phyloP scores from a whole-genome alignment of 2,113 vertebrate species.

The Bothrops jararaca region DNA sequence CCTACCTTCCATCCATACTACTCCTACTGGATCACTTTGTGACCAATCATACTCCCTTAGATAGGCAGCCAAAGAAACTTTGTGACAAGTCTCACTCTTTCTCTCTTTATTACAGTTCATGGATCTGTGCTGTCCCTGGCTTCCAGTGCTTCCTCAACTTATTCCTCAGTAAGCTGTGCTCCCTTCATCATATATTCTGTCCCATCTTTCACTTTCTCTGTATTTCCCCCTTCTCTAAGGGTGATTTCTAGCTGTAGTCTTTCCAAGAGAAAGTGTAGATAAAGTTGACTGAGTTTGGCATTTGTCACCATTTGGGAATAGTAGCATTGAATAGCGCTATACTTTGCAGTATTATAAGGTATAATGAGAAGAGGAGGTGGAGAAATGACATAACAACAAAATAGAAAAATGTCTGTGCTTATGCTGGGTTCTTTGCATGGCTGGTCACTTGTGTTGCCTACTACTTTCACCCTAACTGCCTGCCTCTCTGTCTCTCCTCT shows the following conservation, averaged over 20 bases:
- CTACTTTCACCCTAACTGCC: constrained; percentile 54
- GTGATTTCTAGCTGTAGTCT: neutral
- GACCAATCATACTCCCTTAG: neutral
- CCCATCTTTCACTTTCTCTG: constrained; percentile 9
- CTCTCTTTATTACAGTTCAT: constrained; percentile 80
- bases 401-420: neutral
- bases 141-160: constrained; percentile 90
- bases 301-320: neutral
- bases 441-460: constrained; percentile 36
- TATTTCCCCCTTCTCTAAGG: neutral
- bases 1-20: neutral
- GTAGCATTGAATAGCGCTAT: neutral
- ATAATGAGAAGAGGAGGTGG: neutral
- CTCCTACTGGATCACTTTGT: constrained; percentile 19
- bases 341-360: neutral
- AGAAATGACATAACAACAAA: neutral
- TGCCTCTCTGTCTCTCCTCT: constrained; percentile 69
- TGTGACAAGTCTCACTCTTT: constrained; percentile 22
- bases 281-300: neutral
- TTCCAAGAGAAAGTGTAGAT: neutral
- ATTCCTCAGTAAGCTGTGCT: constrained; percentile 88
- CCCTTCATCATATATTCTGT: neutral
- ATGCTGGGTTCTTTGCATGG: constrained; percentile 50
- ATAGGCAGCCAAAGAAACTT: neutral
- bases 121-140: constrained; percentile 93